Evolutionary conservation across 2,888 invertebrate species (phyloP), one percentile per base, ranked within the genome.

Genomic region (Choreutis nemorana): DNA sequence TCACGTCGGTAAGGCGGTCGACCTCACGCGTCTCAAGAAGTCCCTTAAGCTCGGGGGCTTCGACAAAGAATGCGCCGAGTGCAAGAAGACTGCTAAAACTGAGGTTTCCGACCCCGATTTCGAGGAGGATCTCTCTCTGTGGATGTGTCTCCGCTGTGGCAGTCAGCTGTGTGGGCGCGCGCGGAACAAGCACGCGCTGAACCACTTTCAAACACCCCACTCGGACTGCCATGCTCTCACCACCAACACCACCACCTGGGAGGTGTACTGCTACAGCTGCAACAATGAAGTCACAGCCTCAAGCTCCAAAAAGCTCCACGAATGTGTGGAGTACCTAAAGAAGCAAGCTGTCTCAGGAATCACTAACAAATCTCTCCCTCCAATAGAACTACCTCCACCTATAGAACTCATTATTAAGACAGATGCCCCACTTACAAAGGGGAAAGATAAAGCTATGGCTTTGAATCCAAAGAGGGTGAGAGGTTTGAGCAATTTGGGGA

Each of bases 401-500:
- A 37, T 45, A 37, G 61, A 67, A 31, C 49, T 50, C 34, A 40
- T 58, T 34, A 44, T 53, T 10, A 62, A 55, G 37, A 52, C 50
- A 36, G 72, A 73, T 23, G 34, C 43, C 14, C 29, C 44, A 9
- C 14, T 18, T 26, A 36, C 41, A 10, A 75, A 72, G 52, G 55
- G 48, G 2, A 77, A 71, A 46, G 71, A 75, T 13, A 75, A 68
- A 42, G 48, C 57, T 1, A 49, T 57, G 28, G 44, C 48, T n/a
- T 45, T 55, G 33, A 59, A 48, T 38, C 42, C 83, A 35, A 83
- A 83, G 1, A 68, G 86, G 22, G 86, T 87, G 1, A 73, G 93
- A 72, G 97, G 97, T 0, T 75, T 97, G 23, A 82, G 83, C 28
- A 97, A 97, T 75, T 78, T 97, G 55, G 97, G 97, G 27, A 97